A percentile compares a stretch with the other conserved stretches of the same genome.
Evolutionary conservation across 2,888 invertebrate species (phyloP).

Genomic region (Phoronis australis): DNA sequence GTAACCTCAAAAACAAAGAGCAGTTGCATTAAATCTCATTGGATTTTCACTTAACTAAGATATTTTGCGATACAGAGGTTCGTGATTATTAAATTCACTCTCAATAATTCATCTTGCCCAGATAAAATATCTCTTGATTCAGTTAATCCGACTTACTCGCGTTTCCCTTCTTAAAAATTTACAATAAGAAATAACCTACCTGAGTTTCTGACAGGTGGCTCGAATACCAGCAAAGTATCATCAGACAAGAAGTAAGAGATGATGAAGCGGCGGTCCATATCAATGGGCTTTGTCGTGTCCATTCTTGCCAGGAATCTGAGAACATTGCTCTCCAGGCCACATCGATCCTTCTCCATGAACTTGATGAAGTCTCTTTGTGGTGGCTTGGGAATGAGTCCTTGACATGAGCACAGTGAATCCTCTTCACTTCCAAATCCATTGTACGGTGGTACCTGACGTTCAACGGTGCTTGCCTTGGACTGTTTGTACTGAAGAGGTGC

Average conservation of each 20-base stretch:
- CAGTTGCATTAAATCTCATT: not conserved
- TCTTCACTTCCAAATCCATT: slow-evolving; percentile 86
- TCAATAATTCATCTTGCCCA: too few species aligned
- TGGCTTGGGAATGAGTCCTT: slow-evolving; percentile 72
- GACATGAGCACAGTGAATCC: slow-evolving; percentile 83
- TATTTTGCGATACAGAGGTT: too few species aligned
- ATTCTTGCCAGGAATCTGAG: slow-evolving; percentile 75
- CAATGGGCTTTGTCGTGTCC: slow-evolving; percentile 62
- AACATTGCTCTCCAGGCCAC: slow-evolving; percentile 70
- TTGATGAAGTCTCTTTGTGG: slow-evolving; percentile 74
- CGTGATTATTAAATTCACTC: too few species aligned
- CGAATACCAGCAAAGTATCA: slow-evolving; percentile 51
- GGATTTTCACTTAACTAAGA: too few species aligned
- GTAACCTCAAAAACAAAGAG: not conserved
- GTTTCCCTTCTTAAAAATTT: too few species aligned
- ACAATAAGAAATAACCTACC: slow-evolving; percentile 27
- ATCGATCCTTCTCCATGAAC: slow-evolving; percentile 69
- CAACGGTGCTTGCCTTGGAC: slow-evolving; percentile 3
- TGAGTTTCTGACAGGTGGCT: slow-evolving; percentile 51
- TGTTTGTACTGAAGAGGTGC: slow-evolving; percentile 56
- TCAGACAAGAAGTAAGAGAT: slow-evolving; percentile 52
- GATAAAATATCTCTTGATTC: too few species aligned
- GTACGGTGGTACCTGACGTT: slow-evolving; percentile 68
- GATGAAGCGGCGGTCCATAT: slow-evolving; percentile 49
- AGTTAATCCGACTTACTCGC: too few species aligned